phyloP scores from a whole-genome alignment of 2,797 vertebrate genomes.

The Megalops cyprinoides region DNA sequence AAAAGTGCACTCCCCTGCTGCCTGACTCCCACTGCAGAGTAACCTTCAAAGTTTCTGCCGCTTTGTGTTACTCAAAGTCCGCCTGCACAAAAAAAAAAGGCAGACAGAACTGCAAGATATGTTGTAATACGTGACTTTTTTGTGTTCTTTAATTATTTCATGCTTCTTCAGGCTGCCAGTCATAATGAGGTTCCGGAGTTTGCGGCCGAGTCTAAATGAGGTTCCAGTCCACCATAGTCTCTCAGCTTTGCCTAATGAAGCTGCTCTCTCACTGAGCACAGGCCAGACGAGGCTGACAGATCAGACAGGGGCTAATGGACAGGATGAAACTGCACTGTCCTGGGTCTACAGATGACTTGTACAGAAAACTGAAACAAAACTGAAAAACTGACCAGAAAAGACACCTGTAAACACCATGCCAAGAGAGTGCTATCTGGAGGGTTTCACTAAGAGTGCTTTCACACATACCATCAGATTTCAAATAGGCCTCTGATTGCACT shows the following conservation, averaged over 20 bases:
- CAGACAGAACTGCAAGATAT: background rate
- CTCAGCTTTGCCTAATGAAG: background rate
- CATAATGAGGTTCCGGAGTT: background rate
- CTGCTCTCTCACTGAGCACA: background rate
- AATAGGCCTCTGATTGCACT: too few species aligned
- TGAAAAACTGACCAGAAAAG: background rate
- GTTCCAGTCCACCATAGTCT: background rate
- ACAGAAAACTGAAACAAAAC: background rate
- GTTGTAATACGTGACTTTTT: background rate
- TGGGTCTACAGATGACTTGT: background rate
- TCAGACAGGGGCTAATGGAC: background rate
- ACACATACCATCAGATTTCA: too few species aligned
- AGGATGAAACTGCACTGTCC: background rate
- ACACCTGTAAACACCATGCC: background rate
- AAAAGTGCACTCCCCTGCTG: conserved; percentile 1
- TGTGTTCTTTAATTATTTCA: background rate
- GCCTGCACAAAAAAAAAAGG: background rate
- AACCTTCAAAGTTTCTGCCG: conserved; percentile 21
- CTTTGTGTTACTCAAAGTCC: background rate
- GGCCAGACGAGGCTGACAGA: background rate
- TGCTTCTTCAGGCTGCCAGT: background rate
- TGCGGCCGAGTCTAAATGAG: background rate
- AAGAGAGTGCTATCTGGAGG: background rate
- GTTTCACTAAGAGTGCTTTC: too few species aligned
- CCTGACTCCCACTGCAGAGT: background rate